Evolutionary conservation across 1,140 invertebrate species (phyloP).

Genomic region (Hetaerina americana): DNA sequence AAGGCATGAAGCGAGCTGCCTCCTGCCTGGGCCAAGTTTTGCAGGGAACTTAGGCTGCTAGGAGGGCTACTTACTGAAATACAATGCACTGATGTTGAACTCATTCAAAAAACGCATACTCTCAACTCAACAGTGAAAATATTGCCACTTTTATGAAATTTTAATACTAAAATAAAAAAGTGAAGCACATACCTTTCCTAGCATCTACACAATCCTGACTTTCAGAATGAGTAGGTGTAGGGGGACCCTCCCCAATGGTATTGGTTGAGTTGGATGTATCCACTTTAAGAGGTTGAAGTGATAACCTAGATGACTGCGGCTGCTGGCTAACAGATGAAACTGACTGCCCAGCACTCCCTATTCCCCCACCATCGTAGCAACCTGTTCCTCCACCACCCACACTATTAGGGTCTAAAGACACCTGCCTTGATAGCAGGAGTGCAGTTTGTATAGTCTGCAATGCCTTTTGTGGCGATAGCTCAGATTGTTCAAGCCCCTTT

Average conservation of each 20-base stretch:
- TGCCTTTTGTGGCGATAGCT: constrained; percentile 39
- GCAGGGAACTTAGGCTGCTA: constrained; percentile 34
- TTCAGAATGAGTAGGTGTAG: constrained; percentile 56
- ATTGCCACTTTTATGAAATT: neutral
- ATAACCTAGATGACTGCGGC: constrained; percentile 30
- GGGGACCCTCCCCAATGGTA: constrained; percentile 40
- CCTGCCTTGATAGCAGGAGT: constrained; percentile 35
- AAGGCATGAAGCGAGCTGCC: constrained; percentile 34
- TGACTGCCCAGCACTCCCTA: constrained; percentile 26
- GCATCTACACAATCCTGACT: constrained; percentile 46
- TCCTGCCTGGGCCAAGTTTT: constrained; percentile 35
- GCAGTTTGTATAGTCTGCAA: constrained; percentile 46
- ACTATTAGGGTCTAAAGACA: constrained; percentile 14
- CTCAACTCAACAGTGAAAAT: neutral
- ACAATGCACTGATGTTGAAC: constrained; percentile 4
- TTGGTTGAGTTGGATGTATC: constrained; percentile 26
- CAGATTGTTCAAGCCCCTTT: constrained; percentile 31
- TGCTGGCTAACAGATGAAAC: constrained; percentile 25
- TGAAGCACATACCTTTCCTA: constrained; percentile 35
- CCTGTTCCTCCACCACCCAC: neutral
- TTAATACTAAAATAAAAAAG: neutral
- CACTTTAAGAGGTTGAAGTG: constrained; percentile 32
- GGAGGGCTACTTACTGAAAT: constrained; percentile 33
- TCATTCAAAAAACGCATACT: neutral
- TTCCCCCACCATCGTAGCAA: constrained; percentile 7